phyloP scores from a whole-genome alignment of 2,113 vertebrate species.

The Craseonycteris thonglongyai region DNA sequence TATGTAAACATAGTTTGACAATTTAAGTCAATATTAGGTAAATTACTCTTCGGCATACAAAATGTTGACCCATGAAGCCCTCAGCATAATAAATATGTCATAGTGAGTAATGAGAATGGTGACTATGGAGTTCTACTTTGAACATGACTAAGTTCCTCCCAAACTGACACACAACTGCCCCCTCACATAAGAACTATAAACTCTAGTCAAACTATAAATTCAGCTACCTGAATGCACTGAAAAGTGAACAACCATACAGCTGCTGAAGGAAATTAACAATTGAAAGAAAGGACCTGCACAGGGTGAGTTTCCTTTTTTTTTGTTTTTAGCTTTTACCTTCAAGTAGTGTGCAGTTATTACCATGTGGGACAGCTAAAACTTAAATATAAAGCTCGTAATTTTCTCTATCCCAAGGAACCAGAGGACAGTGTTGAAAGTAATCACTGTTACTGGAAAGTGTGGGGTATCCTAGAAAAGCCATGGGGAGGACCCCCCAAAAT shows the following conservation, averaged over 20 bases:
- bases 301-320: background rate
- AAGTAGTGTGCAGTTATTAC: background rate
- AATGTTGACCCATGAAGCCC: background rate
- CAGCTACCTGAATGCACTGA: background rate
- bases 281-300: background rate
- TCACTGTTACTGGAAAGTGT: background rate
- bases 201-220: background rate
- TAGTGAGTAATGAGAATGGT: background rate
- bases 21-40: conserved; percentile 18
- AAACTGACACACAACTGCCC: background rate
- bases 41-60: conserved; percentile 6
- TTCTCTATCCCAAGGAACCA: background rate
- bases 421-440: background rate
- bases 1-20: conserved; percentile 28
- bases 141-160: background rate
- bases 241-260: background rate
- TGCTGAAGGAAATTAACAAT: background rate
- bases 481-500: background rate
- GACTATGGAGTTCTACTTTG: background rate
- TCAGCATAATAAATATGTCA: conserved; percentile 2
- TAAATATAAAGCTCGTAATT: background rate
- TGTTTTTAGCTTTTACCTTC: background rate
- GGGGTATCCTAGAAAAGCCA: background rate
- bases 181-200: background rate
- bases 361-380: background rate